Base-by-base conservation (phyloP, 2,888 invertebrate species). In the Patella depressa region DNA sequence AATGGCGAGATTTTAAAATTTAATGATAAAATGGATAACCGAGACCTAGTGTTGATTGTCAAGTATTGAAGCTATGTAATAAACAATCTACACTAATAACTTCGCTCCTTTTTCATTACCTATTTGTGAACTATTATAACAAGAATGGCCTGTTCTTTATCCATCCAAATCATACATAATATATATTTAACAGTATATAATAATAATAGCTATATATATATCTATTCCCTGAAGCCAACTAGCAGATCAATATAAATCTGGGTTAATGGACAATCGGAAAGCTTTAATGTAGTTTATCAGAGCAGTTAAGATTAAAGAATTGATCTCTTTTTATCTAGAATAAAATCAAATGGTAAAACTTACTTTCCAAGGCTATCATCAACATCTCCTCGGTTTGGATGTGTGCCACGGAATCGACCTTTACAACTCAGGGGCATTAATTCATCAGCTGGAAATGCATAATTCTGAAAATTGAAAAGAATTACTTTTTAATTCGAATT, bases 361-460 rank as follows among this genome's bases (percentile, higher is more conserved):
- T 93, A 98, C 98, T 99, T 99, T 93, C 99, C 99, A 82, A 99
- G 93, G 59, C 96, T 95, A 91, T 98, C 98, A 92, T 99, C 99
- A 92, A 99, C 96, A 90, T 99, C 98, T 3, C 99, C 99, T 73
- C 99, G 93, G 84, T 96, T 95, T 4, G 97, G 96, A 74, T 97
- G 96, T 9, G 96, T 94, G 7, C 97, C 98, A 86, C 97, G 93
- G 92, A 95, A 97, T 76, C 99, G 93, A 53, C 98, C 99, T 89
- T 95, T 95, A 92, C 99, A 99, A 88, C 96, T 96, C 59, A 99
- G 93, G 1, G 99, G 99, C 98, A 98, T 98, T 84, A 99, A 93
- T 92, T 99, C 99, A 93, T 99, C 99, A 24, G 98, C 98, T 75
- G 99, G 99, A 93, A 96, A 99, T 17, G 99, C 99, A 93, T 98